A percentile compares a stretch with the other conserved stretches of the same genome.
Conservation (phyloP, 2,888 invertebrate species). For the Chesias legatella region DNA sequence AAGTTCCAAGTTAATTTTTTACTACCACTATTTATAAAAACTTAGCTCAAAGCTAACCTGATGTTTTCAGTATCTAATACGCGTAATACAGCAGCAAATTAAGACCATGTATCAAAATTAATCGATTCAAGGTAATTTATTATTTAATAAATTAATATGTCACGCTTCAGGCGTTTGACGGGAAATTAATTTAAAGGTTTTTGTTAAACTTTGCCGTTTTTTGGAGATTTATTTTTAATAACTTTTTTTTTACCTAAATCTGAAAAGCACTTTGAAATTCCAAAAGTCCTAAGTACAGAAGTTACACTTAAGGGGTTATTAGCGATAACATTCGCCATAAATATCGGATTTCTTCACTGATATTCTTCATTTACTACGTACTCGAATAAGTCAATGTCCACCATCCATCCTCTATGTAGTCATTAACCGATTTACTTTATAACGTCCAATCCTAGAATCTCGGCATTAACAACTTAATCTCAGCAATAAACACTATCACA, state of each 20-base stretch:
- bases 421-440: constrained; percentile 42
- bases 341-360: too few species aligned
- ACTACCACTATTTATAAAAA: not conserved
- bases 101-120: constrained; percentile 32
- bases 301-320: too few species aligned
- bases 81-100: constrained; percentile 29
- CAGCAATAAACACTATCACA: constrained; percentile 19
- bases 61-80: too few species aligned
- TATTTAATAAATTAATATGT: constrained; percentile 28
- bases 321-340: too few species aligned
- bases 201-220: too few species aligned
- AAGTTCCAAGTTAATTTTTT: constrained; percentile 9
- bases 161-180: constrained; percentile 25
- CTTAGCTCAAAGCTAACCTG: too few species aligned
- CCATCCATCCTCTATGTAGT: constrained; percentile 17
- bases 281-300: too few species aligned
- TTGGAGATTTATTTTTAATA: too few species aligned
- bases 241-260: too few species aligned
- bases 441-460: constrained; percentile 33
- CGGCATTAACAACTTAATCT: constrained; percentile 34
- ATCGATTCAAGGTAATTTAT: constrained; percentile 29
- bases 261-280: too few species aligned
- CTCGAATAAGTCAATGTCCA: constrained; percentile 6
- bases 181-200: too few species aligned
- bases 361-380: not conserved